phyloP scores from a whole-genome alignment of 1,140 invertebrate species.

The Dinoponera quadriceps region DNA sequence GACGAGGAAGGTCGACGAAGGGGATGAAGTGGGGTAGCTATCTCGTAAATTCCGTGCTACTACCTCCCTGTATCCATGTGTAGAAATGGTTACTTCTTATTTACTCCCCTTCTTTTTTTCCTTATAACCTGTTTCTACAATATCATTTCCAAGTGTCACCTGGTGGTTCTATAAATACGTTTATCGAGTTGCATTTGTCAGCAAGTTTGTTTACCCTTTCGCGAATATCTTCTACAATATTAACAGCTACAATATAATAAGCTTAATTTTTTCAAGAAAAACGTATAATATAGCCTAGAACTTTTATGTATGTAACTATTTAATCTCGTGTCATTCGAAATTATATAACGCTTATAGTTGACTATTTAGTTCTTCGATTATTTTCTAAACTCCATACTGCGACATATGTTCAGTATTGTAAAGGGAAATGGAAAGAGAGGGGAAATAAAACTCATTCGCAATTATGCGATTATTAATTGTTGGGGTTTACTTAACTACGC shows the following conservation, averaged over 20 bases:
- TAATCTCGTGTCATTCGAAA: neutral
- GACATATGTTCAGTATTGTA: no score
- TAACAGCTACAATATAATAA: neutral
- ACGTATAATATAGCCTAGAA: neutral
- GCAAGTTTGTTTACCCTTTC: neutral
- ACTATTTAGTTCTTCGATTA: no score
- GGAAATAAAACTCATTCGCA: neutral
- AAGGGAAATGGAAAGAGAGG: no score
- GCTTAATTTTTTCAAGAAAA: neutral
- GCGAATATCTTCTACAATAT: neutral
- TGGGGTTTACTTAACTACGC: neutral
- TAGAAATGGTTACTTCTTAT: slow-evolving; percentile 70
- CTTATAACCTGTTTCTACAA: slow-evolving; percentile 41
- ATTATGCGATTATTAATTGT: slow-evolving; percentile 9
- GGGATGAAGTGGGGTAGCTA: slow-evolving; percentile 80
- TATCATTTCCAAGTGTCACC: slow-evolving; percentile 51
- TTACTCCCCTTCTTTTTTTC: slow-evolving; percentile 55
- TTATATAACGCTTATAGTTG: no score
- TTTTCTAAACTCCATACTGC: no score
- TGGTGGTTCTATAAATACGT: neutral
- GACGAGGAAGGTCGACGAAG: slow-evolving; percentile 78
- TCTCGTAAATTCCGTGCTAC: slow-evolving; percentile 84
- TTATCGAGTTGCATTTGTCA: neutral
- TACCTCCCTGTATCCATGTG: slow-evolving; percentile 74
- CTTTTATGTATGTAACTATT: neutral